phyloP scores from a whole-genome alignment of 1,140 invertebrate species.

The Drosophila nasuta region DNA sequence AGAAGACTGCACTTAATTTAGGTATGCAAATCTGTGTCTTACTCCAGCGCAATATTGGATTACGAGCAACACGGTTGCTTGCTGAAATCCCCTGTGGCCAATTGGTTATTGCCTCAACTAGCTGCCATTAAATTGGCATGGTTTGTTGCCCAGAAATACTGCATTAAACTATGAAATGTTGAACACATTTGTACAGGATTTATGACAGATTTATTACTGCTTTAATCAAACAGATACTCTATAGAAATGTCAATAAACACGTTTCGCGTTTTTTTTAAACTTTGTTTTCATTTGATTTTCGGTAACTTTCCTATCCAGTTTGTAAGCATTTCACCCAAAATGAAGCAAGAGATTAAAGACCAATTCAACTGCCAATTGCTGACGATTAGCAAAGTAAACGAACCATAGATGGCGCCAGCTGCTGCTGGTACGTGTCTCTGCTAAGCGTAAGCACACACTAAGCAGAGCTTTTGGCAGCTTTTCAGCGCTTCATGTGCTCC shows the following conservation, averaged over 20 bases:
- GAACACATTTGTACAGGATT: conserved; percentile 6
- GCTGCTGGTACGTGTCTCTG: background rate
- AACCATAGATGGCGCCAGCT: conserved; percentile 31
- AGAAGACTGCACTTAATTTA: conserved; percentile 26
- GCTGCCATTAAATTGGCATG: conserved; percentile 8
- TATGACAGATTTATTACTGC: conserved; percentile 6
- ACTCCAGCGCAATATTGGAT: conserved; percentile 29
- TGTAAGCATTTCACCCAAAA: conserved; percentile 15
- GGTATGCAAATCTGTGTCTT: conserved; percentile 55
- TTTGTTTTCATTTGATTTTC: conserved; percentile 7
- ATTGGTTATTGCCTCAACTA: conserved; percentile 18
- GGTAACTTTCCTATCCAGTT: conserved; percentile 49
- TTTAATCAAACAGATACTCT: background rate
- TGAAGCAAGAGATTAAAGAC: conserved; percentile 8
- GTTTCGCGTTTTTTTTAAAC: conserved; percentile 5
- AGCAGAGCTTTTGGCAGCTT: conserved; percentile 2
- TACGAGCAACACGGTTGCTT: conserved; percentile 13
- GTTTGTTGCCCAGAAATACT: conserved; percentile 25
- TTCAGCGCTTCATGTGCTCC: conserved; percentile 50
- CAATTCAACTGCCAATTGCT: conserved; percentile 16
- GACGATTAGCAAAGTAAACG: background rate
- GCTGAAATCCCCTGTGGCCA: conserved; percentile 15
- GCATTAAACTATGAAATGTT: background rate
- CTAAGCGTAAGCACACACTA: conserved; percentile 4
- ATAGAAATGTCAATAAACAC: conserved; percentile 6